Base-by-base conservation (phyloP, 1,140 invertebrate species). In the Ditylenchus dipsaci region DNA sequence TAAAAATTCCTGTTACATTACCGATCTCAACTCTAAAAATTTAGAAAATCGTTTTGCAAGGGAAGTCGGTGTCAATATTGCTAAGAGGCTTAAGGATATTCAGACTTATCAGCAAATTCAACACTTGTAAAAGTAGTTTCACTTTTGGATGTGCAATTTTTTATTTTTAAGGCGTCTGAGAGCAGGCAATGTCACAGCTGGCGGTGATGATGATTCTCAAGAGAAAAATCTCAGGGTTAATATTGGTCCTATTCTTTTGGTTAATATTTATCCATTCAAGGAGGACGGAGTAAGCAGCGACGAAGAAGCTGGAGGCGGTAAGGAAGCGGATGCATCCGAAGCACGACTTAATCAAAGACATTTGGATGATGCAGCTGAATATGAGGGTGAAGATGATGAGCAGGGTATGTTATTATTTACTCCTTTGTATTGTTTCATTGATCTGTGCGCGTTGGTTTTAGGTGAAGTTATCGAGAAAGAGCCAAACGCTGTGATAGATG, bases 331-430 rank as follows among this genome's bases (percentile, higher is more conserved):
- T 45, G 75, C 81, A 17, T 42, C 71, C 33, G 79, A 81, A 67
- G 70, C 49, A 26, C 49, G 78, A 11, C 68, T 83, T 26, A 74
- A 81, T 47, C 38, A 64, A 58, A 71, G 80, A 30, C 81, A 83
- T 69, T 76, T 79, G 17, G 82, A 79, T 30, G 84, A 87, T 66
- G 86, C 87, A 74, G 86, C 90, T 65, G 90, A 90, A 56, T 88
- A 88, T 21, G 90, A 91, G 23, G 81, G 83, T 23, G 76, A 81
- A 45, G 71, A 90, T 11, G 77, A 63, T 33, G 68, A 74, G 45
- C 69, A 73, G 19, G 74, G 33, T 38, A 11, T 38, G 3, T 38
- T 3, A 38, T 38, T 38, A 42, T 27, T 38, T n/a, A n/a, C n/a
- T n/a, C n/a, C 33, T 3, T 38, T 5, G 11, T 38, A 38, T 11